These are phyloP conservation scores for Psylliodes chrysocephalus DNA, from an alignment of 2,888 invertebrate genomes.

Conservation along the genomic window DNA sequence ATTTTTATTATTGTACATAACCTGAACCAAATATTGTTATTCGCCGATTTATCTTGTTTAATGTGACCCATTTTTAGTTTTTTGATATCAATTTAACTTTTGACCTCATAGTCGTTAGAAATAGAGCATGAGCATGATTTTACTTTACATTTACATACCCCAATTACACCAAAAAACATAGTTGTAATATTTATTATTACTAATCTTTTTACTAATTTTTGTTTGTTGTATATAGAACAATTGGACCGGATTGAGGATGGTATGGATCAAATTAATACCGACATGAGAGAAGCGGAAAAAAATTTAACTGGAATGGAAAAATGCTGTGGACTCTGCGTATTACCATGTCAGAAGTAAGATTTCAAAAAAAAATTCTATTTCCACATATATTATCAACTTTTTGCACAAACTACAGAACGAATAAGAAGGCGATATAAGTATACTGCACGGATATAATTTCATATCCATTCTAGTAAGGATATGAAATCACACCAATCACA, in stretches of 20 bases:
- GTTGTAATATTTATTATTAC: background rate
- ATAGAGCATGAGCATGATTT: conserved; percentile 52
- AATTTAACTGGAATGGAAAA: conserved; percentile 99
- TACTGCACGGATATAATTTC: no score
- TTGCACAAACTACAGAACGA: no score
- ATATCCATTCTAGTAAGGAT: no score
- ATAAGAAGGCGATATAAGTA: no score
- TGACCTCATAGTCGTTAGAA: conserved; percentile 23
- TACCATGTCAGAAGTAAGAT: conserved; percentile 97
- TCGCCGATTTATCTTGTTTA: no score
- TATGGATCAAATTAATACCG: conserved; percentile 99
- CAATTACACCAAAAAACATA: conserved; percentile 4
- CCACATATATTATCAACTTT: no score
- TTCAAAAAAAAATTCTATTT: no score
- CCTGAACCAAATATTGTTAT: no score
- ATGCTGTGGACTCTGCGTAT: conserved; percentile 98
- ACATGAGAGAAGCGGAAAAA: conserved; percentile 99
- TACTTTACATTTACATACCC: conserved; percentile 14
- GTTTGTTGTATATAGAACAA: conserved; percentile 80
- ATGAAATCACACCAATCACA: no score
- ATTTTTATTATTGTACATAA: no score
- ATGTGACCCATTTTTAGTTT: no score
- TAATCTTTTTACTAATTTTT: conserved; percentile 22
- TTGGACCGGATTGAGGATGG: conserved; percentile 99
- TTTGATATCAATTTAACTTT: conserved; percentile 1